Evolutionary conservation across 2,113 vertebrate species (phyloP), one percentile per base, ranked within the genome.

Genomic region (Nymphicus hollandicus): DNA sequence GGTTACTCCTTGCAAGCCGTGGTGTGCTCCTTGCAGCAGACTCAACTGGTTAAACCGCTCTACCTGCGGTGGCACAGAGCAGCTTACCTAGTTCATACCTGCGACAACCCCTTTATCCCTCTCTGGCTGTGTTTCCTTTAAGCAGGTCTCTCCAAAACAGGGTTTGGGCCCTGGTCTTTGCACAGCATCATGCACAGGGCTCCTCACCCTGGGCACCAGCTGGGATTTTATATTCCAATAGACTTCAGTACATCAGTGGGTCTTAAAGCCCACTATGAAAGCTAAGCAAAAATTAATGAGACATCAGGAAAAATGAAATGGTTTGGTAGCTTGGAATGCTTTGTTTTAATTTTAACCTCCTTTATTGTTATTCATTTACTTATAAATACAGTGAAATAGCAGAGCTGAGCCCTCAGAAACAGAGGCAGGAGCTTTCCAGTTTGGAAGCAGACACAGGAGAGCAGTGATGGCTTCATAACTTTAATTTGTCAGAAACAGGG

Each of bases 61-160:
- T 6, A 58, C 22, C 56, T 35, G 15, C 35, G 56, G 2, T 5
- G 33, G 68, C 52, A 46, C 74, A 68, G 39, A 60, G 53, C n/a
- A 6, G 39, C 1, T 2, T 68, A 61, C 74, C 39, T 2, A 2
- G 3, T 39, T 31, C 20, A 53, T 35, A 4, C 11, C 3, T 8
- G 46, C 29, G 13, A 24, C 29, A 24, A 39, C 61, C 47, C 41
- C 72, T 31, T 61, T n/a, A 7, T 35, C 89, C 52, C 46, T 61
- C 52, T 25, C 74, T 39, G 50, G 12, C 89, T 16, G 20, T n/a
- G 49, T 17, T 53, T 53, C 52, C 44, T 66, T 31, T 46, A 80
- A 35, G 68, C 29, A 61, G 13, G 20, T 25, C 13, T 58, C 33
- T 19, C 68, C 74, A 61, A 25, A 52, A 39, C 24, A 25, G 33